A percentile compares a stretch with the other conserved stretches of the same genome.
Evolutionary conservation across 2,797 vertebrate species (phyloP).

Genomic region (Takifugu rubripes): DNA sequence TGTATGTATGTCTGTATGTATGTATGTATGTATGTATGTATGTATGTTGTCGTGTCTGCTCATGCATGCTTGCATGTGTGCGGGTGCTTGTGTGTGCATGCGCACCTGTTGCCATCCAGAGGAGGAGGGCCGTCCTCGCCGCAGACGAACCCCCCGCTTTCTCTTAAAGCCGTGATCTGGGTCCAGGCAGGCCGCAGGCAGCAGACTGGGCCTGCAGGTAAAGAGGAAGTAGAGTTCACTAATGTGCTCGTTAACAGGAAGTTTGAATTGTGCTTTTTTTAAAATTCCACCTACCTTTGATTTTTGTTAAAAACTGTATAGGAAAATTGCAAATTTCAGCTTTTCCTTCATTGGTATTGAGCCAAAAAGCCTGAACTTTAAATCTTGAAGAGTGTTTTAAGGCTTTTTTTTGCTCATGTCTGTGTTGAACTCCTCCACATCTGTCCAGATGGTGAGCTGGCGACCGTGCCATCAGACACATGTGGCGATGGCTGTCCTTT

Average conservation of each 20-base stretch:
- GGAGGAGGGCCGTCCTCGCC: slow-evolving; percentile 74
- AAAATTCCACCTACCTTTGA: no score
- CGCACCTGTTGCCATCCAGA: slow-evolving; percentile 57
- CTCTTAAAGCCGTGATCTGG: slow-evolving; percentile 80
- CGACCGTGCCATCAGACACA: slow-evolving; percentile 55
- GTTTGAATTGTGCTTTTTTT: no score
- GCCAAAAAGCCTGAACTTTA: no score
- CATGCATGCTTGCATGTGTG: slow-evolving; percentile 20
- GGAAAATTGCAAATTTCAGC: no score
- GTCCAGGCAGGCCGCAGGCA: slow-evolving; percentile 66
- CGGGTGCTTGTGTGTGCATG: slow-evolving; percentile 29
- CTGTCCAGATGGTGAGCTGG: slow-evolving; percentile 60
- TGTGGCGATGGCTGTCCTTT: slow-evolving; percentile 48
- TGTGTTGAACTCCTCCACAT: background rate
- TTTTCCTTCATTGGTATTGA: no score
- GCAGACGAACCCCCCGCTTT: slow-evolving; percentile 79
- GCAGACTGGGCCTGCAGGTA: slow-evolving; percentile 74
- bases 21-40: background rate
- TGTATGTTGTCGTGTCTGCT: slow-evolving; percentile 38
- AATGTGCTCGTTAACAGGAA: background rate
- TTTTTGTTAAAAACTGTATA: no score
- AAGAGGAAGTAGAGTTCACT: slow-evolving; percentile 21
- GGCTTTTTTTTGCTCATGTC: no score
- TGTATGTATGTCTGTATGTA: background rate
- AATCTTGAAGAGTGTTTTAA: no score